These are phyloP conservation scores for Ammodytes dubius DNA, from an alignment of 2,113 vertebrate species.

Conservation along the genomic window DNA sequence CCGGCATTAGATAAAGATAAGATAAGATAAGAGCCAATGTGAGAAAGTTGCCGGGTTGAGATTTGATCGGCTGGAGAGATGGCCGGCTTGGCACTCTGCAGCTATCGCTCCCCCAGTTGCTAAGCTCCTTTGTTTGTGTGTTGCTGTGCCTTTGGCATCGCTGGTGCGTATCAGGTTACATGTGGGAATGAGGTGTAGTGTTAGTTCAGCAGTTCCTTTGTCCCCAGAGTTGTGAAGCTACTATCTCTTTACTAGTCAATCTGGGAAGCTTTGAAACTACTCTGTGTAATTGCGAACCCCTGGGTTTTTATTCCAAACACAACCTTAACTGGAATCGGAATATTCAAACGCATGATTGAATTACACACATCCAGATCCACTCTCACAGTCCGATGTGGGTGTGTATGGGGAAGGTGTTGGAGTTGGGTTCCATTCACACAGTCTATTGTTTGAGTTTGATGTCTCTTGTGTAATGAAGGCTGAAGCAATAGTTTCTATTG, in stretches of 20 bases:
- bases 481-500: slow-evolving; percentile 28
- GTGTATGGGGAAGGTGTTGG: slow-evolving; percentile 17
- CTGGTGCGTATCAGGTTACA: slow-evolving; percentile 71
- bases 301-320: slow-evolving; percentile 36
- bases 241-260: slow-evolving; percentile 51
- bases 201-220: slow-evolving; percentile 78
- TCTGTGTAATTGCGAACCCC: slow-evolving; percentile 53
- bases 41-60: slow-evolving; percentile 63
- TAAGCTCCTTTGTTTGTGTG: slow-evolving; percentile 81
- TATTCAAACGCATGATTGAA: slow-evolving; percentile 52
- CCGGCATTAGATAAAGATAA: slow-evolving; percentile 61
- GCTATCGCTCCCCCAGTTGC: slow-evolving; percentile 67
- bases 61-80: slow-evolving; percentile 32
- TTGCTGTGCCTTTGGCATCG: slow-evolving; percentile 69
- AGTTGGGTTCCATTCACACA: background rate
- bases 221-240: slow-evolving; percentile 67
- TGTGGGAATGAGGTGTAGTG: slow-evolving; percentile 74
- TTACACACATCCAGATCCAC: slow-evolving; percentile 10
- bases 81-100: slow-evolving; percentile 47
- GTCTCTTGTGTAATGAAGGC: slow-evolving; percentile 21
- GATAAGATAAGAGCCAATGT: slow-evolving; percentile 74
- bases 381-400: slow-evolving; percentile 21
- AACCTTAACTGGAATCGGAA: slow-evolving; percentile 43
- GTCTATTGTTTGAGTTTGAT: slow-evolving; percentile 46
- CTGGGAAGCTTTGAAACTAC: slow-evolving; percentile 42